These are phyloP conservation scores for Caranx melampygus DNA, from an alignment of 2,113 vertebrate genomes.

Conservation along the genomic window DNA sequence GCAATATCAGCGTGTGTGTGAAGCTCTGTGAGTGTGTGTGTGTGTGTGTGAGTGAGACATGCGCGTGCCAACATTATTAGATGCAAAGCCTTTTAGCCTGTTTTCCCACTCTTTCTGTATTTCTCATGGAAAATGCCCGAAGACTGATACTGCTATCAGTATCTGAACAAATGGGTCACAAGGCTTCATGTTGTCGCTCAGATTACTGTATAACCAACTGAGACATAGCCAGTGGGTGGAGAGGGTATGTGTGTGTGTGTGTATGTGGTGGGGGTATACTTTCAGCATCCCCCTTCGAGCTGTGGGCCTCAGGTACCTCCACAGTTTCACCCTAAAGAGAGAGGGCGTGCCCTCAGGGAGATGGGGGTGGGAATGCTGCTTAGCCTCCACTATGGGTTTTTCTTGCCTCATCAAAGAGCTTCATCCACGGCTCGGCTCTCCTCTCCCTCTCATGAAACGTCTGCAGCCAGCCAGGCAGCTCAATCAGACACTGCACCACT, in stretches of 20 bases:
- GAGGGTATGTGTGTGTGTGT: background rate
- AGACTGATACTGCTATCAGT: conserved; percentile 58
- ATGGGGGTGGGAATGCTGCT: conserved; percentile 45
- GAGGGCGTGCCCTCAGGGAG: conserved; percentile 46
- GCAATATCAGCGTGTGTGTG: conserved; percentile 22
- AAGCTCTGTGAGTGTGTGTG: background rate
- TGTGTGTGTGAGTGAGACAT: conserved; percentile 16
- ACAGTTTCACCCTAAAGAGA: conserved; percentile 53
- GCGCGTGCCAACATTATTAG: conserved; percentile 47
- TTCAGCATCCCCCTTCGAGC: conserved; percentile 37
- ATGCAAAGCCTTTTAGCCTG: conserved; percentile 43
- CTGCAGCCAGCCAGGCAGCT: conserved; percentile 63
- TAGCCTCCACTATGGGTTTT: conserved; percentile 42
- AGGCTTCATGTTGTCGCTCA: conserved; percentile 59
- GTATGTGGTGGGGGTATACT: background rate
- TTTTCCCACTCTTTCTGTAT: conserved; percentile 51
- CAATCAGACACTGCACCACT: conserved; percentile 64
- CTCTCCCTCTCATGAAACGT: conserved; percentile 50
- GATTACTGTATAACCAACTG: conserved; percentile 56
- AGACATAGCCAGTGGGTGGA: conserved; percentile 52
- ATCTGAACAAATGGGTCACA: conserved; percentile 67
- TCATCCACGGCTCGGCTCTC: conserved; percentile 36
- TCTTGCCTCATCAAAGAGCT: conserved; percentile 64
- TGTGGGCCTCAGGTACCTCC: conserved; percentile 51
- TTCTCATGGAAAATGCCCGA: conserved; percentile 46